phyloP scores from a whole-genome alignment of 2,797 vertebrate genomes.

The Austrolebias charrua region DNA sequence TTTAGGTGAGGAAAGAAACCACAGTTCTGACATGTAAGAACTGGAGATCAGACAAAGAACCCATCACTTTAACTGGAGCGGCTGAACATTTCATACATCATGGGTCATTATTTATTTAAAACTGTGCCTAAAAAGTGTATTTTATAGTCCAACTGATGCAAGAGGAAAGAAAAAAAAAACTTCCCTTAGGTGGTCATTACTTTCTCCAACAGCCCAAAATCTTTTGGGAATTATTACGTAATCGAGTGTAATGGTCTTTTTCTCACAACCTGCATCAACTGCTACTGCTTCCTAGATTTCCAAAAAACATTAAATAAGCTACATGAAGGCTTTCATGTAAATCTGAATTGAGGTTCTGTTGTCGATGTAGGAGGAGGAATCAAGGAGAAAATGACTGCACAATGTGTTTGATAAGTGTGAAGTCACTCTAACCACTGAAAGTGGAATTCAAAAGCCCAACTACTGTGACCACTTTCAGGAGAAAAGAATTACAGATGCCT shows the following conservation, averaged over 20 bases:
- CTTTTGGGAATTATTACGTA: slow-evolving; percentile 10
- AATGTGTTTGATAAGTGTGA: slow-evolving; percentile 12
- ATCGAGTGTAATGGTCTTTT: slow-evolving; percentile 6
- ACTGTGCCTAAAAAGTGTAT: slow-evolving; percentile 20
- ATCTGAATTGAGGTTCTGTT: slow-evolving; percentile 3
- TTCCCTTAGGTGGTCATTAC: not conserved
- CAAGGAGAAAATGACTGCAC: slow-evolving; percentile 15
- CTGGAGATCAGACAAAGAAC: slow-evolving; percentile 27
- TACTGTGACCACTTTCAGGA: too few relatives aligned
- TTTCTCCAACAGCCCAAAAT: slow-evolving; percentile 3
- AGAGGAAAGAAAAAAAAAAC: slow-evolving; percentile 1
- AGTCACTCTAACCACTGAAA: not conserved
- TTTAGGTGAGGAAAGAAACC: slow-evolving; percentile 7
- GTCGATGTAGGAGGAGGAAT: slow-evolving; percentile 18
- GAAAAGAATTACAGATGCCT: too few relatives aligned
- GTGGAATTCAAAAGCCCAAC: not conserved
- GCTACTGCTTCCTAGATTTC: slow-evolving; percentile 7
- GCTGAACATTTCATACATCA: slow-evolving; percentile 29
- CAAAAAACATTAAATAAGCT: not conserved
- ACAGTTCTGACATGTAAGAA: slow-evolving; percentile 19
- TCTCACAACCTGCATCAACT: slow-evolving; percentile 9
- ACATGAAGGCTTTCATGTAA: slow-evolving; percentile 11
- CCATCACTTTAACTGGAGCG: slow-evolving; percentile 22
- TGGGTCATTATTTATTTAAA: slow-evolving; percentile 10
- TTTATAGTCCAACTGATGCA: slow-evolving; percentile 17